Evolutionary conservation across 2,113 vertebrate species (phyloP).

Genomic region (Sciurus niger): DNA sequence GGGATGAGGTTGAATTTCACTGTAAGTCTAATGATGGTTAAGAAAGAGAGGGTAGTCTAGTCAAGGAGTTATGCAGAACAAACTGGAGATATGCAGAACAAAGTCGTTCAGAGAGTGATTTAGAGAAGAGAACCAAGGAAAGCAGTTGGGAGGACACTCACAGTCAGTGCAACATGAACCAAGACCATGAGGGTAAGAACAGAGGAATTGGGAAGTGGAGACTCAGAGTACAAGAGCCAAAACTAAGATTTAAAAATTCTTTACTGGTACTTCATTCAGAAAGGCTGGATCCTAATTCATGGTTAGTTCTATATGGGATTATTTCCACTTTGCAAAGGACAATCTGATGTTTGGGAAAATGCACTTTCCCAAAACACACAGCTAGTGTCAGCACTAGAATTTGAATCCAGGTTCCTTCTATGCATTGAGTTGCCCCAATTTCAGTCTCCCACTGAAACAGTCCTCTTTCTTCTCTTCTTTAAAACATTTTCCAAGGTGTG

Average conservation of each 20-base stretch:
- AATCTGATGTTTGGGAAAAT: conserved; percentile 42
- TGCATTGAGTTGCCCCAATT: neutral
- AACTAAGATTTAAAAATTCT: neutral
- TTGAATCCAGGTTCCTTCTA: neutral
- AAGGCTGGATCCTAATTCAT: neutral
- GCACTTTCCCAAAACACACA: neutral
- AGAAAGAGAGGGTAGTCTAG: neutral
- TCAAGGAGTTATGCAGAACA: neutral
- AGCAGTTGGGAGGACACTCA: neutral
- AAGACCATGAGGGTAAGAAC: neutral
- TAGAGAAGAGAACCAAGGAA: neutral
- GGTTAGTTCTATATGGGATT: neutral
- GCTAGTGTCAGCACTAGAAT: neutral
- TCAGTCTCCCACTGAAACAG: neutral
- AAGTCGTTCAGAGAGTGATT: neutral
- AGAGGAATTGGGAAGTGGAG: neutral
- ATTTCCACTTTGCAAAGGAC: conserved; percentile 18
- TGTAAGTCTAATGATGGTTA: neutral
- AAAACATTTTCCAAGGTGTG: neutral
- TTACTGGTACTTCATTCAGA: neutral
- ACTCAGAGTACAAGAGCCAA: neutral
- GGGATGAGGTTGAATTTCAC: neutral
- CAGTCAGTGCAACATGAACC: neutral
- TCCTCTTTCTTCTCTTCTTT: neutral
- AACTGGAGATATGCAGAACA: neutral